Evolutionary conservation across 2,797 vertebrate species (phyloP).

Genomic region (Dipus sagitta): DNA sequence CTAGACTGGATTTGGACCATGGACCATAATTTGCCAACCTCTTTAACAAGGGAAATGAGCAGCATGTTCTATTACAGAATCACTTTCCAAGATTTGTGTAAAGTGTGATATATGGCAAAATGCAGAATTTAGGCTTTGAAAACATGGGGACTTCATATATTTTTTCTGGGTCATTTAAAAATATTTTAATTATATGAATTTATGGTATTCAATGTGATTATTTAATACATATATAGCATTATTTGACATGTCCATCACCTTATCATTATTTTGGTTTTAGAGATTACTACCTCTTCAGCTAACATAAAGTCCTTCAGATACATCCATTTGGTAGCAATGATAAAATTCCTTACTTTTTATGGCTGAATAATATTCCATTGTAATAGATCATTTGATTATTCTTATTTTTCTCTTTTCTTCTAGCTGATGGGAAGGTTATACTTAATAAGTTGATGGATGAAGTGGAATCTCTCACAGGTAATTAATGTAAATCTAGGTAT

Average conservation of each 20-base stretch:
- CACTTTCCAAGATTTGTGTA: neutral
- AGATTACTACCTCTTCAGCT: neutral
- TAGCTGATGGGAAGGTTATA: neutral
- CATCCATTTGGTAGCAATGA: neutral
- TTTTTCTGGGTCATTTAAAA: neutral
- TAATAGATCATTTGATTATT: neutral
- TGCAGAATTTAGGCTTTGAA: neutral
- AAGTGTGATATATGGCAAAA: neutral
- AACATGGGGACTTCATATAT: neutral
- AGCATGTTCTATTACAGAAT: neutral
- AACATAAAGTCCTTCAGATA: neutral
- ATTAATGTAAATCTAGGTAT: slow-evolving; percentile 2
- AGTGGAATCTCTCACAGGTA: slow-evolving; percentile 55
- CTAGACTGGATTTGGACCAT: neutral
- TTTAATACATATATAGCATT: neutral
- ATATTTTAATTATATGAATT: neutral
- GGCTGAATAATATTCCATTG: neutral
- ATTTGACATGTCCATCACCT: neutral
- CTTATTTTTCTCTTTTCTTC: slow-evolving; percentile 36
- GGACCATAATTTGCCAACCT: neutral
- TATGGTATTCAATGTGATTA: neutral
- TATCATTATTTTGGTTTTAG: neutral
- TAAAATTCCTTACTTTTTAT: neutral
- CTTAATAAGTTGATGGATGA: slow-evolving; percentile 32
- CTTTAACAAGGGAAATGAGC: neutral